These are phyloP conservation scores for Sphaeridia pumilis DNA, from an alignment of 2,888 invertebrate genomes.

Conservation along the genomic window DNA sequence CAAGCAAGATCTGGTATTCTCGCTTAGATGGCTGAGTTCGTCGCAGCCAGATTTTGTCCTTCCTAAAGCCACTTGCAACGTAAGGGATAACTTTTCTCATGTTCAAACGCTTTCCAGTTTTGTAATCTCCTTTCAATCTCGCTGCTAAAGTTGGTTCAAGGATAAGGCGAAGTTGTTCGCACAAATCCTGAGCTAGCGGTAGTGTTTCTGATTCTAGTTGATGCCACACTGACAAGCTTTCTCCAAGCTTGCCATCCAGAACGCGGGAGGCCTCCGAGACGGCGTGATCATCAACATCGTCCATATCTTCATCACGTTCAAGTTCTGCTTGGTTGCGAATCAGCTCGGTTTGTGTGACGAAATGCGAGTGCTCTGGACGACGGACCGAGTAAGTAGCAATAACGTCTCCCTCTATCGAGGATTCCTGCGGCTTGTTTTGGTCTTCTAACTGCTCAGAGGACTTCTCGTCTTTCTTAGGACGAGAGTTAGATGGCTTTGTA, in stretches of 20 bases:
- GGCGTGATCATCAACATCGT: not conserved
- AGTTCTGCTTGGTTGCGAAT: slow-evolving; percentile 17
- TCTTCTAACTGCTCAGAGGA: slow-evolving; percentile 40
- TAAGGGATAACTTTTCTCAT: slow-evolving; percentile 97
- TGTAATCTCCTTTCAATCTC: slow-evolving; percentile 83
- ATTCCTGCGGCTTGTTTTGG: slow-evolving; percentile 40
- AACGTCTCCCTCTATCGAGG: slow-evolving; percentile 57
- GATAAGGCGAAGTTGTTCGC: slow-evolving; percentile 85
- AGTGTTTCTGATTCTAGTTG: slow-evolving; percentile 38
- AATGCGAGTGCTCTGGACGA: slow-evolving; percentile 57
- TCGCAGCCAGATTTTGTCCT: slow-evolving; percentile 97
- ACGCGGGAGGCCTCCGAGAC: not conserved
- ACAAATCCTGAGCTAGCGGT: slow-evolving; percentile 65
- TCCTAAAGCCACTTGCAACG: slow-evolving; percentile 96
- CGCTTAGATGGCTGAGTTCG: slow-evolving; percentile 89
- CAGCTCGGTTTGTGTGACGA: slow-evolving; percentile 49
- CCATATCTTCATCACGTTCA: not conserved
- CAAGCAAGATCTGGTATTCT: slow-evolving; percentile 90
- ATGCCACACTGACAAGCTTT: slow-evolving; percentile 28
- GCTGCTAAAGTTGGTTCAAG: slow-evolving; percentile 91
- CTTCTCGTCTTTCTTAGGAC: not conserved
- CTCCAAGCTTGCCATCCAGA: not conserved
- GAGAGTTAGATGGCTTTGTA: not conserved
- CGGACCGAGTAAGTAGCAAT: slow-evolving; percentile 54
- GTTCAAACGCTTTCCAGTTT: slow-evolving; percentile 92